These are phyloP conservation scores for Tachysurus vachellii DNA, from an alignment of 2,113 vertebrate genomes.

Conservation along the genomic window DNA sequence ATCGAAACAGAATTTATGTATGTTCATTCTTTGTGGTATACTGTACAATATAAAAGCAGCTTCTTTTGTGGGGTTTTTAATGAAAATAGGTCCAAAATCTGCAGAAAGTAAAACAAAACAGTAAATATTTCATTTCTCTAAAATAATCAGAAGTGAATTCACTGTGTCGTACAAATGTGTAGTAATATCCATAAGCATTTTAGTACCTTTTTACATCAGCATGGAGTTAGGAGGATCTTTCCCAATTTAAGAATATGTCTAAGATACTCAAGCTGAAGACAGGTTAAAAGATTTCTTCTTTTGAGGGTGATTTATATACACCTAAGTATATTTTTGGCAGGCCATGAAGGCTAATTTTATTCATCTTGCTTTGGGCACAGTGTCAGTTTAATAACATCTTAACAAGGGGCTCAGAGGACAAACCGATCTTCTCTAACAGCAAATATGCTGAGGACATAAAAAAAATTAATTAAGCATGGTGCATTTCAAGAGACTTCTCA, in stretches of 20 bases:
- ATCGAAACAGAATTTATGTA: background rate
- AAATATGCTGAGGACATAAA: background rate
- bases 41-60: background rate
- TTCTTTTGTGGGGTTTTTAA: too few species aligned
- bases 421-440: background rate
- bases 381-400: constrained; percentile 35
- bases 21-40: background rate
- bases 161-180: background rate
- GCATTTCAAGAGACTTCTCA: background rate
- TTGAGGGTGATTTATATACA: constrained; percentile 17
- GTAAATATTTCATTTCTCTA: background rate
- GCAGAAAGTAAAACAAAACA: background rate
- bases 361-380: constrained; percentile 9
- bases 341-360: background rate
- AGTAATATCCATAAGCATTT: background rate
- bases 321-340: constrained; percentile 14
- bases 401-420: constrained; percentile 20
- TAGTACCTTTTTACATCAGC: constrained; percentile 7
- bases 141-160: background rate
- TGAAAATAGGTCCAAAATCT: background rate
- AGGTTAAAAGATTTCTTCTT: constrained; percentile 13
- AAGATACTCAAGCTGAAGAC: constrained; percentile 9
- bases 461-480: background rate
- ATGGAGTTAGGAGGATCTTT: background rate
- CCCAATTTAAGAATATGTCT: background rate